Percentiles rank a stretch among this genome's conserved stretches.
phyloP scores from a whole-genome alignment of 2,888 invertebrate species.

The Isoperla grammatica region DNA sequence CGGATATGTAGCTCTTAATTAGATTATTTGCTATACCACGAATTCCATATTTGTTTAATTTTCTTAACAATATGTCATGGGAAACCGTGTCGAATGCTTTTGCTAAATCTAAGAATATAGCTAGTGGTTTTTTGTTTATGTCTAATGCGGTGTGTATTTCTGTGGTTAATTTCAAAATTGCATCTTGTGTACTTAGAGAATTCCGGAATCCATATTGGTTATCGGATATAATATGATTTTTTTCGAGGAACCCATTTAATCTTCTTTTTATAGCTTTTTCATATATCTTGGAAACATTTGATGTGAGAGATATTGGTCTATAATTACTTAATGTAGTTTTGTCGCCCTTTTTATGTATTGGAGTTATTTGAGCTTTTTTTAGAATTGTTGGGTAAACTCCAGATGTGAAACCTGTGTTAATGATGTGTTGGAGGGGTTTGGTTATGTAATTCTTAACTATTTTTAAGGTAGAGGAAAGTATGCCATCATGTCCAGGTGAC shows the following conservation, averaged over 20 bases:
- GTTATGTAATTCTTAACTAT: neutral
- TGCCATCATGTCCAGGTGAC: too few relatives aligned
- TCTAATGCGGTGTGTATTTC: neutral
- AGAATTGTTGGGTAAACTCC: neutral
- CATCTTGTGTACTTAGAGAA: neutral
- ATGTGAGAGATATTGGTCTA: neutral
- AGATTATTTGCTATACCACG: neutral
- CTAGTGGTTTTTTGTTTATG: neutral
- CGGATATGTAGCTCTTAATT: neutral
- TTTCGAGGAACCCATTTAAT: neutral
- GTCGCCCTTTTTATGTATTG: neutral
- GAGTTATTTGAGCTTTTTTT: neutral
- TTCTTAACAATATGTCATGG: neutral
- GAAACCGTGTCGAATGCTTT: conserved; percentile 2
- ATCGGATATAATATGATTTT: conserved; percentile 1
- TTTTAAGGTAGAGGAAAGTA: too few relatives aligned
- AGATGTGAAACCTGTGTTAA: neutral
- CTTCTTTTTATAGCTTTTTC: neutral
- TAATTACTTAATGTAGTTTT: neutral
- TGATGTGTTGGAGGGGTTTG: neutral
- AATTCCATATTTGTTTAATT: neutral
- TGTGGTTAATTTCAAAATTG: neutral
- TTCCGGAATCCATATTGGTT: conserved; percentile 2
- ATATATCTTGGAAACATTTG: neutral
- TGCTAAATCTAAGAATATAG: neutral